Evolutionary conservation across 2,888 invertebrate genomes (phyloP), one percentile per base, ranked within the genome.

Genomic region (Netelia inedita): DNA sequence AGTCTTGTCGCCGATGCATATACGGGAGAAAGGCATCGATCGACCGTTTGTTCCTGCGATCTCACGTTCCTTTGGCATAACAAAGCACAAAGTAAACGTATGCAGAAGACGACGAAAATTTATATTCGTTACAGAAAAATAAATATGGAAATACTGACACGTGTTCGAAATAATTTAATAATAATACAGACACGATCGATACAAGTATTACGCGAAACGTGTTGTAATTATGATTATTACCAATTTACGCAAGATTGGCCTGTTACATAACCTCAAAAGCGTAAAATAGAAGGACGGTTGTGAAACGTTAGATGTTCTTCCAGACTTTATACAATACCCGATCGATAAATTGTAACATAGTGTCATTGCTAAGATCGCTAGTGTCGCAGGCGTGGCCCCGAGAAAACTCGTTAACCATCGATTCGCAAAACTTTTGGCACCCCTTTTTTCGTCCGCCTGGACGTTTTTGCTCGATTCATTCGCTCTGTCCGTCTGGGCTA

Each of bases 361-460:
- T 2, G 1, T 11, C 46, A 14, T 46, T 46, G 11, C 10, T 2
- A 46, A 46, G 46, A 14, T 46, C 43, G 46, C 35, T 21, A 59
- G 68, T 61, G 78, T 65, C 21, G 55, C 75, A 81, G 81, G 81
- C 81, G 75, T 81, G 81, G 81, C 75, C 69, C 86, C 87, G 87
- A 88, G 88, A 89, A 83, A 86, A 88, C 87, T 88, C 73, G 88
- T 88, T 87, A 89, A 90, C 88, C 88, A 90, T 89, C 89, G 89
- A 83, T 86, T 86, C 85, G 87, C 86, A 88, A 89, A 88, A 90
- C 89, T 89, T 89, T 89, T 88, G 53, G 53, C 81, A 78, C 81
- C 82, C 71, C 53, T 46, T 59, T 57, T 43, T 61, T 43, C 11
- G 46, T 16, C 16, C 72, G 23, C 65, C n/a, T 21, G 28, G 21